Conservation (phyloP, 2,113 vertebrate species). For the Garra rufa region DNA sequence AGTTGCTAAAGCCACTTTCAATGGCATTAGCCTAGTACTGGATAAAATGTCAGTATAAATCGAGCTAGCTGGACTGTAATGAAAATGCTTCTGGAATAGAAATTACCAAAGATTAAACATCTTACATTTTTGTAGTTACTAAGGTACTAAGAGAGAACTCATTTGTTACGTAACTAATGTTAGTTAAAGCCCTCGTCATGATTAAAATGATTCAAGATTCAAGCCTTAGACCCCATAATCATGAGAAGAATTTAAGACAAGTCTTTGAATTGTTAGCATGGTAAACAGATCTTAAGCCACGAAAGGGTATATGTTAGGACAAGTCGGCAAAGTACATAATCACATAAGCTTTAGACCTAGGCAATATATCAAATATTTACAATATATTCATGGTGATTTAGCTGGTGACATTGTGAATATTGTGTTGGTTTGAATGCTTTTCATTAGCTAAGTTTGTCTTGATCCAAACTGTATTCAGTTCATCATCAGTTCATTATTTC, state of each 20-base stretch:
- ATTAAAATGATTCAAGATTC: conserved; percentile 3
- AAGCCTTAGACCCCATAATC: neutral
- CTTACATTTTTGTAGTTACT: too few relatives aligned
- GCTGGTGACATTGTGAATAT: neutral
- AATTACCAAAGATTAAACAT: too few relatives aligned
- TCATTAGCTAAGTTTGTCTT: neutral
- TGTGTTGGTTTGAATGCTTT: neutral
- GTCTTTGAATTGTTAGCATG: conserved; percentile 8
- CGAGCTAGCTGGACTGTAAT: neutral
- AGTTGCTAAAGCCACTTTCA: neutral
- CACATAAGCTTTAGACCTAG: neutral
- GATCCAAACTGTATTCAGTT: neutral
- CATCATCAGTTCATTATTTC: neutral
- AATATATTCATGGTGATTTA: neutral
- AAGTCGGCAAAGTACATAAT: conserved; percentile 5
- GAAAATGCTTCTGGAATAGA: too few relatives aligned
- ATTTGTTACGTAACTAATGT: neutral
- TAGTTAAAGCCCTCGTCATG: conserved; percentile 10
- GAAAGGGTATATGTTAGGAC: neutral
- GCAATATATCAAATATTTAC: neutral
- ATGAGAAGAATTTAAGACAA: conserved; percentile 4
- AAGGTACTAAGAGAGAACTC: too few relatives aligned
- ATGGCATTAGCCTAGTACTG: neutral
- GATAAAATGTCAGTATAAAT: neutral
- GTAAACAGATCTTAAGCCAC: conserved; percentile 2